These are phyloP conservation scores for Dendrolimus pini DNA, from an alignment of 2,888 invertebrate genomes.

Conservation along the genomic window DNA sequence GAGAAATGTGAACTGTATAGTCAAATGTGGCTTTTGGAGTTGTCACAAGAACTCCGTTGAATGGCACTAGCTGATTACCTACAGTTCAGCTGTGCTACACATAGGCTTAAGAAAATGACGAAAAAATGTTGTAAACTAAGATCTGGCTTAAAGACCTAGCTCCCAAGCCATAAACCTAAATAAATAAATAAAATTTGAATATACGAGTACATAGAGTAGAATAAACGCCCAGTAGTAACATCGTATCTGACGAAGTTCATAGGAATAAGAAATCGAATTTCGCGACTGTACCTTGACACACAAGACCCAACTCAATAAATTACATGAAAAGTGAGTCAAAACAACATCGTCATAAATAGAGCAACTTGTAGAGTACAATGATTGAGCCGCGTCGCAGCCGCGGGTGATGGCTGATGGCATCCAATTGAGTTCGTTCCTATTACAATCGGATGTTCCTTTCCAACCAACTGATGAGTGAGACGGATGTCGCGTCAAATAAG, in stretches of 20 bases:
- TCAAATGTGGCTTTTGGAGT: too few species aligned
- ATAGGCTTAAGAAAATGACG: too few species aligned
- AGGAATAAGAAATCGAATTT: conserved; percentile 49
- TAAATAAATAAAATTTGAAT: too few species aligned
- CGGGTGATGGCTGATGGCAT: conserved; percentile 26
- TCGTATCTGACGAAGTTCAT: conserved; percentile 17
- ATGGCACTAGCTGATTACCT: too few species aligned
- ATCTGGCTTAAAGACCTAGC: too few species aligned
- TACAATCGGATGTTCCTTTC: conserved; percentile 49
- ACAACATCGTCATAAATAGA: conserved; percentile 52
- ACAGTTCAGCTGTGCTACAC: too few species aligned
- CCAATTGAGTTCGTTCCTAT: conserved; percentile 48
- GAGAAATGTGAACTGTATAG: too few species aligned
- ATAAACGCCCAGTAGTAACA: too few species aligned
- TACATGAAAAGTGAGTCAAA: conserved; percentile 43
- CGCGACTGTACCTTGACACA: conserved; percentile 27
- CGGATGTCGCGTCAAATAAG: conserved; percentile 11
- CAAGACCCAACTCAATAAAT: conserved; percentile 32
- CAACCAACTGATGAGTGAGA: conserved; percentile 33
- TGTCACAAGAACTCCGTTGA: too few species aligned
- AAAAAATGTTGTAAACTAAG: too few species aligned
- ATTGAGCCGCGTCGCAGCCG: conserved; percentile 26
- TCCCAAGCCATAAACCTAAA: too few species aligned
- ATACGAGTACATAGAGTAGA: too few species aligned
- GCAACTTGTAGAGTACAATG: conserved; percentile 40